A percentile compares a stretch with the other conserved stretches of the same genome.
Conservation (phyloP, 2,113 vertebrate genomes). For the Hippotragus niger region DNA sequence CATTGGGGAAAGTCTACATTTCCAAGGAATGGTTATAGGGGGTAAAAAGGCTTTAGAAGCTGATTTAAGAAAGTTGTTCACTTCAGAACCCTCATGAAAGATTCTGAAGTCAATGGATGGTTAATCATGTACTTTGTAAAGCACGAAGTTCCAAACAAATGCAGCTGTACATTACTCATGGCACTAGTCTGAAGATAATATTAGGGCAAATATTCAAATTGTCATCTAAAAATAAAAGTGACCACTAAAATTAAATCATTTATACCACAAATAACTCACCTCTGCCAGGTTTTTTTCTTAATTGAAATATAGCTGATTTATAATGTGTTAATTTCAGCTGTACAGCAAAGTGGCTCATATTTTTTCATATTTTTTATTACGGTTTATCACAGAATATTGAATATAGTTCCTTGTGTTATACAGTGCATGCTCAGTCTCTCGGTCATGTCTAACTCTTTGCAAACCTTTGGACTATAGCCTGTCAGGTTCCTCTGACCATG, state of each 20-base stretch:
- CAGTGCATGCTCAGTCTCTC: background rate
- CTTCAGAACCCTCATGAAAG: background rate
- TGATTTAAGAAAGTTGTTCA: background rate
- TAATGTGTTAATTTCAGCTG: background rate
- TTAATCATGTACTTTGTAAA: background rate
- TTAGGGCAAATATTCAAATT: background rate
- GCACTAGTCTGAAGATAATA: background rate
- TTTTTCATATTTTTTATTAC: background rate
- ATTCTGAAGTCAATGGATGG: background rate
- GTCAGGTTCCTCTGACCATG: background rate
- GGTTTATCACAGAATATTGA: background rate
- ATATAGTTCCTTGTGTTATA: background rate
- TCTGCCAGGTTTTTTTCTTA: background rate
- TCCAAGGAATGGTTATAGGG: background rate
- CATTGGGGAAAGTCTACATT: background rate
- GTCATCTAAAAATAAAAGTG: background rate
- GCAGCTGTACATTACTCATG: background rate
- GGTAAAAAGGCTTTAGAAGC: background rate
- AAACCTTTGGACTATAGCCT: background rate
- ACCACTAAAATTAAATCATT: background rate
- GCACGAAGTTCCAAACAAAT: background rate
- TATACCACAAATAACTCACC: background rate
- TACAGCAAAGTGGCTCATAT: background rate
- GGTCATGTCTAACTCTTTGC: accelerated
- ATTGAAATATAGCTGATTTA: background rate